Percentiles rank a stretch among this genome's conserved stretches.
These are phyloP conservation scores for Podarcis siculus DNA, from an alignment of 2,797 vertebrate species.

Conservation along the genomic window DNA sequence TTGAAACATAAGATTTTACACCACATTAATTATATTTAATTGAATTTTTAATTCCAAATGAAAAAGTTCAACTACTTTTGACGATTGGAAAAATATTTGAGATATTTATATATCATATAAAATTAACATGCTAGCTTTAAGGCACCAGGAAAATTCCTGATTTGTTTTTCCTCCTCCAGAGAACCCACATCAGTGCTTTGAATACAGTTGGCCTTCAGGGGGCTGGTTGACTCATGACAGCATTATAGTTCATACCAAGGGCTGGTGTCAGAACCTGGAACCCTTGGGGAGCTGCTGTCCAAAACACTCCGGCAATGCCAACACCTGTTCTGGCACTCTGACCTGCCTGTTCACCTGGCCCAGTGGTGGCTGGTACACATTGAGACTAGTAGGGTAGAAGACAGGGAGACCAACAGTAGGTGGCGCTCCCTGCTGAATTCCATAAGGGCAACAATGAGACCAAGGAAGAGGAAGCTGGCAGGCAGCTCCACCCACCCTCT, in stretches of 20 bases:
- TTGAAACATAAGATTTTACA: conserved; percentile 1
- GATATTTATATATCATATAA: not conserved
- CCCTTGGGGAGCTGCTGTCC: not conserved
- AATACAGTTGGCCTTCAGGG: not conserved
- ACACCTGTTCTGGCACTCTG: not conserved
- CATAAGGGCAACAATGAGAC: too few relatives aligned
- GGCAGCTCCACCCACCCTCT: too few relatives aligned
- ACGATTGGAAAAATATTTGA: not conserved
- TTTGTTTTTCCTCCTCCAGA: not conserved
- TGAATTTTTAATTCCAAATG: not conserved
- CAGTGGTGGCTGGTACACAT: too few relatives aligned
- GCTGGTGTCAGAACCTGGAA: not conserved
- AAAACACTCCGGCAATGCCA: not conserved
- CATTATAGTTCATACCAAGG: too few relatives aligned
- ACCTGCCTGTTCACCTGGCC: not conserved
- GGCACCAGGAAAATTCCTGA: not conserved
- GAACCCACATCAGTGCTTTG: not conserved
- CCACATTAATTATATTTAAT: not conserved
- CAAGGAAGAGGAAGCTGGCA: too few relatives aligned
- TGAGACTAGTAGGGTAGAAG: too few relatives aligned
- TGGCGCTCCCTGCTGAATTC: not conserved
- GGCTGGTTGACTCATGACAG: not conserved
- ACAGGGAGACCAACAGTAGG: too few relatives aligned
- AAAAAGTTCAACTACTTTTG: not conserved
- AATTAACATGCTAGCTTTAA: not conserved